Conservation (phyloP, 2,888 invertebrate genomes). For the Tinea pellionella region DNA sequence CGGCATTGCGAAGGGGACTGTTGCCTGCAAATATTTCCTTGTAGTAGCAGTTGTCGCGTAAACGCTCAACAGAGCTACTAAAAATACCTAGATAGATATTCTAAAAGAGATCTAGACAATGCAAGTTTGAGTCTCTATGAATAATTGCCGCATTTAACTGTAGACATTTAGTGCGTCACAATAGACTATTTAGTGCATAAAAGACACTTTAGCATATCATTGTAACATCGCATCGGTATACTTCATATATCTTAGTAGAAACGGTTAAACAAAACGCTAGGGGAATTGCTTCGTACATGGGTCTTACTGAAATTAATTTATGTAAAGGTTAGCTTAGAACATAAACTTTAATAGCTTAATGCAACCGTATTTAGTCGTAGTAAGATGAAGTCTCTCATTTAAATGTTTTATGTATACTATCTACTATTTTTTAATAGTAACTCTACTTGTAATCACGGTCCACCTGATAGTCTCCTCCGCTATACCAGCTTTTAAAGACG, state of each 20-base stretch:
- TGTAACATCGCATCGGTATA: not conserved
- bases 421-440: too few relatives aligned
- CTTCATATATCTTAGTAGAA: not conserved
- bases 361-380: not conserved
- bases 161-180: conserved; percentile 44
- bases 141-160: conserved; percentile 61
- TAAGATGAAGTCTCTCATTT: too few relatives aligned
- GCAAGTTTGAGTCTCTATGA: conserved; percentile 38
- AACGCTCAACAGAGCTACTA: too few relatives aligned
- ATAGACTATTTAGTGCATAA: conserved; percentile 42
- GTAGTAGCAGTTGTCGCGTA: too few relatives aligned
- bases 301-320: not conserved
- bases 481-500: too few relatives aligned
- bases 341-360: not conserved
- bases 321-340: not conserved
- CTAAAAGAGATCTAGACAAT: not conserved
- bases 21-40: too few relatives aligned
- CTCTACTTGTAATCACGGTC: too few relatives aligned
- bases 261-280: not conserved
- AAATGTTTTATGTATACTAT: not conserved
- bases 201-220: conserved; percentile 29
- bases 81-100: too few relatives aligned
- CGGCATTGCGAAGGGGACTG: too few relatives aligned
- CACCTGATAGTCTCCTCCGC: too few relatives aligned
- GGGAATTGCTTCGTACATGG: not conserved